These are phyloP conservation scores for Sardinella longiceps DNA, from an alignment of 2,797 vertebrate species.

Conservation along the genomic window DNA sequence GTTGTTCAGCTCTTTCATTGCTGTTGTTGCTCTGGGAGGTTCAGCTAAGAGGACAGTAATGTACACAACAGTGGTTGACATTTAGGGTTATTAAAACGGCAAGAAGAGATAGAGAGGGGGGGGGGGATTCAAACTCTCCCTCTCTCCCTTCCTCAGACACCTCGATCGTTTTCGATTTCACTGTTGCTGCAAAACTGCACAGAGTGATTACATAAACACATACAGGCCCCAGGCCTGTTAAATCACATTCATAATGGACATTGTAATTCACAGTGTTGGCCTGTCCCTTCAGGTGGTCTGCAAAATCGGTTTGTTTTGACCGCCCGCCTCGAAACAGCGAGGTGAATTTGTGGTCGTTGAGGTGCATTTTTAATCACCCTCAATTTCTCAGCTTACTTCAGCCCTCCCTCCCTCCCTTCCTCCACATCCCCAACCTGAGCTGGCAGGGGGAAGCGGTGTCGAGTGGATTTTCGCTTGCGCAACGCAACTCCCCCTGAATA, in stretches of 20 bases:
- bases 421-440: slow-evolving; percentile 25
- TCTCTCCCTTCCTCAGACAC: background rate
- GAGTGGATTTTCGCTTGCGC: slow-evolving; percentile 54
- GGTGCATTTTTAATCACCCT: background rate
- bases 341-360: background rate
- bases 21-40: slow-evolving; percentile 22
- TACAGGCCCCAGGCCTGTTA: background rate
- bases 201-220: background rate
- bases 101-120: background rate
- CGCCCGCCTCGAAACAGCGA: background rate
- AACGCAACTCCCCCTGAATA: slow-evolving; percentile 64
- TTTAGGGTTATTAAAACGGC: background rate
- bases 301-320: background rate
- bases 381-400: background rate
- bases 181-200: background rate
- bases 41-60: slow-evolving; percentile 21
- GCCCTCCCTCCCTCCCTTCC: background rate
- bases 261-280: background rate
- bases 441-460: slow-evolving; percentile 34
- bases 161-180: background rate
- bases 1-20: slow-evolving; percentile 45
- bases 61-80: background rate
- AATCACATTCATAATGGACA: slow-evolving; percentile 2
- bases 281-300: background rate
- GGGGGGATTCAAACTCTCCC: background rate